Base-by-base conservation (phyloP, 2,888 invertebrate genomes). In the Patella pellucida region DNA sequence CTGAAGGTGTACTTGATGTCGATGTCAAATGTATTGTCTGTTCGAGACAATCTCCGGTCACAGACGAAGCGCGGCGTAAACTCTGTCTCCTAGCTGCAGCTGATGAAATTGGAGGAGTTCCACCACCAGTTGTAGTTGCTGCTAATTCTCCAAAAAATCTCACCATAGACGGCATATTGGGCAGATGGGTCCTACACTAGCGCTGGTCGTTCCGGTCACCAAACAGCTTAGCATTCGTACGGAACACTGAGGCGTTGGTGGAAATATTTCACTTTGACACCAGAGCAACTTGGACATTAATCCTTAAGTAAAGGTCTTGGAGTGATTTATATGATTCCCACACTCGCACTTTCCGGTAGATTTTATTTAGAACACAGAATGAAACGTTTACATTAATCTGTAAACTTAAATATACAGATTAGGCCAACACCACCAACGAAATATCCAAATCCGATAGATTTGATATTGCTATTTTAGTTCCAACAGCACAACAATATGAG, bases 21-120 rank as follows among this genome's bases (percentile, higher is more conserved):
- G 82, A 83, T 52, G 83, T 84, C 72, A 82, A 74, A 72, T 83
- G 85, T 74, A 85, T 86, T 1, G 86, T 86, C 77, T 86, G 83
- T 73, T 87, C 85, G 27, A 87, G 76, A 56, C 81, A 78, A 68
- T 86, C 86, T 3, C 86, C 86, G 50, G 84, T 81, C 71, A 85
- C 85, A 9, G 87, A 87, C 12, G 83, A 83, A 31, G 86, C 82
- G 68, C 87, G 75, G 54, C 86, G 75, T n/a, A 85, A 80, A 73
- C 85, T 85, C 23, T 84, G 80, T 67, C 87, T 73, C 51, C 86
- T 70, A n/a, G 74, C 74, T 52, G 76, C 73, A 52, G 74, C 74
- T 27, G 73, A 71, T 52, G 76, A 71, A 12, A 79, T 77, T 50
- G 83, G 80, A 3, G 81, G 76, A 23, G 79, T 73, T 41, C 79